A percentile compares a stretch with the other conserved stretches of the same genome.
Evolutionary conservation across 2,113 vertebrate genomes (phyloP).

Genomic region (Petaurus breviceps): DNA sequence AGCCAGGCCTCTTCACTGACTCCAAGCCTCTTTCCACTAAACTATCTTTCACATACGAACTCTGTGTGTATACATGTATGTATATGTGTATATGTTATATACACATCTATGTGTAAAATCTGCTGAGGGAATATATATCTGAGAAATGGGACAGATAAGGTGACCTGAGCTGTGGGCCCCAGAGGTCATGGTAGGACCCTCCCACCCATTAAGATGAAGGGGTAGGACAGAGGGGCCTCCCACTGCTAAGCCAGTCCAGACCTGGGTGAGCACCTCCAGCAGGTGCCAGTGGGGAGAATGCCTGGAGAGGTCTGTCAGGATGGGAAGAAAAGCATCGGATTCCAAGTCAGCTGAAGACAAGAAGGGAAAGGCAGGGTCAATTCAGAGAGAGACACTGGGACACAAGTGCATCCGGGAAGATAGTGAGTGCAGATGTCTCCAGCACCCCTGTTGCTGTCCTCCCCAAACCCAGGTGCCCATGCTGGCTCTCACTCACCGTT

Average conservation of each 20-base stretch:
- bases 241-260: background rate
- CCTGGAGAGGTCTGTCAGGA: conserved; percentile 45
- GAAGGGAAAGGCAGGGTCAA: background rate
- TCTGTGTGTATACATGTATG: too few species aligned
- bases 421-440: background rate
- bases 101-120: background rate
- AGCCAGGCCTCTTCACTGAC: background rate
- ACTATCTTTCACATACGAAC: background rate
- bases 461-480: background rate
- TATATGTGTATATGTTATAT: too few species aligned
- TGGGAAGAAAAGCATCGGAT: conserved; percentile 21
- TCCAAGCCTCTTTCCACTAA: too few species aligned
- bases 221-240: background rate
- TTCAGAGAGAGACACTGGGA: background rate
- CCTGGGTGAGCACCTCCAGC: conserved; percentile 63
- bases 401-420: background rate
- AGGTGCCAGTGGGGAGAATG: conserved; percentile 39
- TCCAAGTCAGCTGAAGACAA: background rate
- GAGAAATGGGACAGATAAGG: background rate
- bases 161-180: background rate
- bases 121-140: background rate
- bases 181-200: background rate
- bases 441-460: background rate
- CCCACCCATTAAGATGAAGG: background rate
- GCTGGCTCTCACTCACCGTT: conserved; percentile 42